Conservation (phyloP, 2,888 invertebrate species). For the Ophion obscuratus region DNA sequence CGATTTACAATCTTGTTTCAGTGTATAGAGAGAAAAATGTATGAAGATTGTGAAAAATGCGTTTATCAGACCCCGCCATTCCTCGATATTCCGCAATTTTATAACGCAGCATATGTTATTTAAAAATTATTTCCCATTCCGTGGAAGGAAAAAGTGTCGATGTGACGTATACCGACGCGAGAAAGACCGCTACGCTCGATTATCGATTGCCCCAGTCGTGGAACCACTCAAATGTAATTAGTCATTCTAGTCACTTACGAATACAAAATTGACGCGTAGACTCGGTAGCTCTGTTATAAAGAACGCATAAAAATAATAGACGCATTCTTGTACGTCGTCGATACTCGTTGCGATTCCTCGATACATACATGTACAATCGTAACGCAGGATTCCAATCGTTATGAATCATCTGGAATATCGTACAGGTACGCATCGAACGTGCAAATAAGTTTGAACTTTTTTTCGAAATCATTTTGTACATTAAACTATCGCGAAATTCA, state of each 20-base stretch:
- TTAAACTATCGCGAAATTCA: neutral
- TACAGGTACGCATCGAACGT: slow-evolving; percentile 31
- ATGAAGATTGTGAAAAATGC: too few relatives aligned
- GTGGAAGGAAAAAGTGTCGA: slow-evolving; percentile 26
- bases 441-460: slow-evolving; percentile 52
- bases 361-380: slow-evolving; percentile 38
- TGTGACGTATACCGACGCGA: slow-evolving; percentile 17
- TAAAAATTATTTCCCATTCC: neutral
- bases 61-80: too few relatives aligned
- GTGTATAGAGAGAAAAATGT: too few relatives aligned
- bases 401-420: slow-evolving; percentile 57
- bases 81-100: neutral
- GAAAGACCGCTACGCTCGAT: slow-evolving; percentile 51
- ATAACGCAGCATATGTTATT: neutral
- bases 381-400: slow-evolving; percentile 50
- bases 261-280: slow-evolving; percentile 45
- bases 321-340: slow-evolving; percentile 45
- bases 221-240: slow-evolving; percentile 34
- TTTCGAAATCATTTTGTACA: slow-evolving; percentile 36
- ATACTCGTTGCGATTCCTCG: slow-evolving; percentile 39
- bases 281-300: slow-evolving; percentile 22
- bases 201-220: slow-evolving; percentile 12
- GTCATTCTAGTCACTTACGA: slow-evolving; percentile 49
- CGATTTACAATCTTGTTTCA: too few relatives aligned
- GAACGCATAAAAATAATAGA: slow-evolving; percentile 27